A percentile compares a stretch with the other conserved stretches of the same genome.
Conservation (phyloP, 2,797 vertebrate species). For the Sandelia bainsii region DNA sequence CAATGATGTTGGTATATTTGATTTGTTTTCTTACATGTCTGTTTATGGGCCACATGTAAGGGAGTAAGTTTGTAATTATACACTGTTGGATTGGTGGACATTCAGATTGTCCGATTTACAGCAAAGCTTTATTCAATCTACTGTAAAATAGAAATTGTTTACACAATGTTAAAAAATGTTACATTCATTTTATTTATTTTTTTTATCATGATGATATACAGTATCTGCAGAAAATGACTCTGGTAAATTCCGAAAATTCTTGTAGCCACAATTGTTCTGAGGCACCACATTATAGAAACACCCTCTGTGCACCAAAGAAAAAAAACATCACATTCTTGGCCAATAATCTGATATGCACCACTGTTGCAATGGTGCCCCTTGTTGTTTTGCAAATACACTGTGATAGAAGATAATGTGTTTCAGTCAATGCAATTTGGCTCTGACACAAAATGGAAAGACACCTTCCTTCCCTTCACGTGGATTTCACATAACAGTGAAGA, state of each 20-base stretch:
- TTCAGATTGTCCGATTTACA: not conserved
- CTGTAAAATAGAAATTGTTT: not conserved
- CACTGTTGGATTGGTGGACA: not conserved
- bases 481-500: conserved; percentile 6
- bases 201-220: not conserved
- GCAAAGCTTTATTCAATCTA: not conserved
- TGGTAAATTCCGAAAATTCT: conserved; percentile 26
- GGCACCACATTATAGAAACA: conserved; percentile 18
- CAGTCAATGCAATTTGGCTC: conserved; percentile 43
- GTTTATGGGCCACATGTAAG: conserved; percentile 12
- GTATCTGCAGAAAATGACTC: not conserved
- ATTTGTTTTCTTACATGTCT: not conserved
- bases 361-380: conserved; percentile 22
- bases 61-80: not conserved
- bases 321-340: not conserved
- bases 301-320: conserved; percentile 5
- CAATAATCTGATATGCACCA: conserved; percentile 16
- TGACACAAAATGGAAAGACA: conserved; percentile 51
- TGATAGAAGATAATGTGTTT: conserved; percentile 59
- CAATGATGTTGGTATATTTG: too few relatives aligned
- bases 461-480: conserved; percentile 23
- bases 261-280: conserved; percentile 34
- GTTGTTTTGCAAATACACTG: conserved; percentile 39
- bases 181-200: rapidly evolving
- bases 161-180: not conserved